Base-by-base conservation (phyloP, 2,797 vertebrate genomes). In the Diceros bicornis region DNA sequence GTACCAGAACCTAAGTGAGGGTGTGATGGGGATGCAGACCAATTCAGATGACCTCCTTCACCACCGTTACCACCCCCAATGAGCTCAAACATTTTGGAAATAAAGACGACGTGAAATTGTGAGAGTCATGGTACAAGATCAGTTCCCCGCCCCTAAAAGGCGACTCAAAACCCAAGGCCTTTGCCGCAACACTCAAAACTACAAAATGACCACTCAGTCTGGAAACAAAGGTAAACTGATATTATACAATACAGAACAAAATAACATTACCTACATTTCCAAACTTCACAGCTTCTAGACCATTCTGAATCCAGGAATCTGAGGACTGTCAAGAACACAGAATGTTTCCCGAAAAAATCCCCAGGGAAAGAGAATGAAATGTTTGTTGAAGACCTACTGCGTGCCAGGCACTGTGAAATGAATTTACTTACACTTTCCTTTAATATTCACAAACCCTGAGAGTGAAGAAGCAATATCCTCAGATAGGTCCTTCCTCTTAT, bases 1-100 rank as follows among this genome's bases (percentile, higher is more conserved):
- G 2, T 4, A 7, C 59, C 4, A 23, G n/a, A 79, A 62, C 32
- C 41, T 0, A 12, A 2, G 11, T 7, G 75, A 50, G 47, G 52
- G 0, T 13, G 8, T 1, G 34, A 21, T 0, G 7, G 18, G 7
- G 61, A 20, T 6, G 0, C 0, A 16, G 18, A 29, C 4, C 11
- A 14, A 3, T 0, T 6, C 32, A 20, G 34, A 59, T 3, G 55
- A 8, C 41, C 25, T 32, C 34, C 21, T 8, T 23, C 44, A 34
- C 25, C 9, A 41, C 17, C 0, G 0, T 8, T 14, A 37, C 52
- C 2, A 0, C 2, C 16, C 7, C 77, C 25, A 2, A 29, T 0
- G 4, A 47, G 16, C 64, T 29, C 21, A 1, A 25, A 32, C 27
- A 2, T 21, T 25, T 6, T 29, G 44, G 41, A 41, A 59, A 37